Base-by-base conservation (phyloP, 2,797 vertebrate species). In the Heteromormyrus szaboi region DNA sequence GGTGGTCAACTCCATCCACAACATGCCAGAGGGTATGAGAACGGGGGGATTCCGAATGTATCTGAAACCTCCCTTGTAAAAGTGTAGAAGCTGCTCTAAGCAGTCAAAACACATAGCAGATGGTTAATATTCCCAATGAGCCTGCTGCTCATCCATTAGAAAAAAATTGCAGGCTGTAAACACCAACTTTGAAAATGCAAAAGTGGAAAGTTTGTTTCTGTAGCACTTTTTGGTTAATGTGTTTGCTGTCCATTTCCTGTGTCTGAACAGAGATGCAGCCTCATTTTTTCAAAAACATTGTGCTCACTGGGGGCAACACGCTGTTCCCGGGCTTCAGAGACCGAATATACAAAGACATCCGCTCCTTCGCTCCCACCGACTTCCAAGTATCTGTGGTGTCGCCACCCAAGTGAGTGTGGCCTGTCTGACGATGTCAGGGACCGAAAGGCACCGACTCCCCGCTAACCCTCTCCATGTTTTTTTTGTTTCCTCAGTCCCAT, bases 251-350 rank as follows among this genome's bases (percentile, higher is more conserved):
- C 65, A 76, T 81, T 81, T 81, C 37, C 62, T 59, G 54, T 84
- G 48, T 85, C n/a, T 81, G 25, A 6, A 89, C 93, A 99, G 99
- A 99, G 93, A 99, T 99, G 99, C 99, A 99, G 91, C 97, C 99
- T 3, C 99, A 99, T 93, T 98, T 99, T 95, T 99, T 97, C 93
- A 98, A 97, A 94, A 99, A 99, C 95, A 98, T 99, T 72, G 94
- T 99, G 90, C 94, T 99, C 92, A 98, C 97, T 0, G 99, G 99
- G 79, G 99, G 99, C 87, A 99, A 98, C 93, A 93, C 95, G 0
- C 93, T 98, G 89, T 97, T 99, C 90, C 95, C 97, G 0, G 99
- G 98, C 89, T 99, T 97, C 93, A 97, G 97, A 90, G 97, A 99
- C 91, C 94, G 98, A 0, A 95, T 99, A 91, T 98, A 98, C 91